Percentiles rank a stretch among this genome's conserved stretches.
These are phyloP conservation scores for Drosophila birchii DNA, from an alignment of 2,888 invertebrate genomes.

Conservation along the genomic window DNA sequence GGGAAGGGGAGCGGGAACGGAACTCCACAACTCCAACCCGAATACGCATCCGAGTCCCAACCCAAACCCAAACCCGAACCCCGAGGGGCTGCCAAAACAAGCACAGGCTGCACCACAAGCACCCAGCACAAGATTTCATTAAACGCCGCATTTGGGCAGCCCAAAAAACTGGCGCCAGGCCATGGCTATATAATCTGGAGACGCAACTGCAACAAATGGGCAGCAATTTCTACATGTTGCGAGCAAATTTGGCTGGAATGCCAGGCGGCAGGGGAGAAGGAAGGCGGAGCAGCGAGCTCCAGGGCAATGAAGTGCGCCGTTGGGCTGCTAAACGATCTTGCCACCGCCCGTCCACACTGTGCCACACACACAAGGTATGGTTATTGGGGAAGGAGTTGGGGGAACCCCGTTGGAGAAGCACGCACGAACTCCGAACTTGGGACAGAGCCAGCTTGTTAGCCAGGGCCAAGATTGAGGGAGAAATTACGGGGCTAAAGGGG, in stretches of 20 bases:
- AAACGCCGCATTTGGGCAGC: constrained; percentile 79
- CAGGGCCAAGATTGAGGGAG: constrained; percentile 12
- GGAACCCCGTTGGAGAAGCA: constrained; percentile 42
- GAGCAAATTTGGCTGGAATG: constrained; percentile 79
- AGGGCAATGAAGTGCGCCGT: constrained; percentile 76
- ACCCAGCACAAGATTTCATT: constrained; percentile 71
- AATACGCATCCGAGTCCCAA: constrained; percentile 4
- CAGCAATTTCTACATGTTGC: constrained; percentile 78
- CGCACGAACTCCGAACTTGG: constrained; percentile 75
- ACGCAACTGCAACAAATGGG: constrained; percentile 73
- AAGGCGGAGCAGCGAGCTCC: not conserved
- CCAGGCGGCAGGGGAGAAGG: not conserved
- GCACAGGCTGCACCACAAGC: constrained; percentile 27
- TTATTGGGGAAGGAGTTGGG: not conserved
- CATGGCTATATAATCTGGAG: constrained; percentile 69
- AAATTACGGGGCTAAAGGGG: constrained; percentile 4
- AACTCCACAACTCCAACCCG: constrained; percentile 35
- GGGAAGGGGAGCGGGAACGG: constrained; percentile 30
- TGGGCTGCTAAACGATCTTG: constrained; percentile 79
- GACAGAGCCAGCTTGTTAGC: constrained; percentile 53
- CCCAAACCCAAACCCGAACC: constrained; percentile 28
- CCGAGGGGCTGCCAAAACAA: constrained; percentile 63
- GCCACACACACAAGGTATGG: constrained; percentile 64
- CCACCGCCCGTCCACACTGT: constrained; percentile 80
- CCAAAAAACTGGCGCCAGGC: constrained; percentile 82